Evolutionary conservation across 2,113 vertebrate genomes (phyloP), one percentile per base, ranked within the genome.

Genomic region (Labrus mixtus): DNA sequence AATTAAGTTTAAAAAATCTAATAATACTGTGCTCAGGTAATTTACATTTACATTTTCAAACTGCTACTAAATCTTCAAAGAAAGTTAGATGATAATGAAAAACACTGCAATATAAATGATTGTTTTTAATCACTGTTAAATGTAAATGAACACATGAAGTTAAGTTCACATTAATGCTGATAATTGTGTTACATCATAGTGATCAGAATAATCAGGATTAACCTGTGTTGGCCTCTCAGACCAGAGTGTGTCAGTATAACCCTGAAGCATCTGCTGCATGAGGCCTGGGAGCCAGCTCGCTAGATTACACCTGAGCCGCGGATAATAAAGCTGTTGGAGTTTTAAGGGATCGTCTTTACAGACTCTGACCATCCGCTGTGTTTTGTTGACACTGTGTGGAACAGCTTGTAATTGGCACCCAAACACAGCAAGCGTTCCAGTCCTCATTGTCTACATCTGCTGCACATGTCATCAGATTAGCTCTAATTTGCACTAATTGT

Each of bases 401-500:
- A 79, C 67, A 37, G 20, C 19, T 66, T 71, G 68, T 55, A 9
- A 61, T 68, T 81, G 43, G 46, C 59, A 79, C 39, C 65, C 51
- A 64, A 60, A 84, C 53, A 76, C 60, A 66, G 43, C 11, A 55
- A 69, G 25, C 2, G 23, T 68, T 74, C 57, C 6, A 41, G 36
- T 70, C 70, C 16, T 68, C 71, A 37, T 82, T 78, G 67, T 90
- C 53, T n/a, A 53, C 55, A 56, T 70, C 29, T 53, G 71, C 45
- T 54, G 54, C 51, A 63, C 41, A 11, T 51, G 78, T 76, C 61
- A 25, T 68, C 66, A 16, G 62, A 60, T 78, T 82, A 83, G 84
- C 62, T 41, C 57, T 45, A 77, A 62, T 90, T 91, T 83, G 63
- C 22, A 0, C 48, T 82, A 73, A 88, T 81, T 68, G 70, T 64